Evolutionary conservation across 2,113 vertebrate genomes (phyloP), one percentile per base, ranked within the genome.

Genomic region (Pteronura brasiliensis): DNA sequence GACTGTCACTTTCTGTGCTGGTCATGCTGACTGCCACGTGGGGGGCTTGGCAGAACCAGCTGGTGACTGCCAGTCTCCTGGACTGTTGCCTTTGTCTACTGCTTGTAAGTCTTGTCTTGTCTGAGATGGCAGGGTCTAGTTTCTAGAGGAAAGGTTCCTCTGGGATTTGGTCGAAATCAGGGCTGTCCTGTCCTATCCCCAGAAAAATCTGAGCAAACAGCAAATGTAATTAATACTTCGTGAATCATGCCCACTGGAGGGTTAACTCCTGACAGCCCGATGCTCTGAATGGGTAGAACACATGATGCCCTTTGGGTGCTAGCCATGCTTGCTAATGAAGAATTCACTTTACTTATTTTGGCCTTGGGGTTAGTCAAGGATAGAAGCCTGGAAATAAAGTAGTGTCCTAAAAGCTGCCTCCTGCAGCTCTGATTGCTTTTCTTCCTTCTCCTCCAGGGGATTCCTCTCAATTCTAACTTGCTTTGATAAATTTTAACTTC

Each of bases 291-390:
- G 89, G 47, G 86, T 86, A 44, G 47, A 94, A 79, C 92, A 85
- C 88, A 71, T 88, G 80, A 76, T 92, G 49, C 61, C 1, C 2
- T 7, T 63, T 98, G 93, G 96, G 84, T 90, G 88, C 65, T 82
- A 94, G 97, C 94, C 93, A 36, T 96, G 81, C 67, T 96, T 92
- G 85, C 90, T 96, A 96, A 88, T 88, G 95, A 95, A 96, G 80
- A 89, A 93, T 88, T 90, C 74, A 79, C 49, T 96, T 96, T 63
- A 82, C 97, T 98, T 96, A 92, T 88, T 96, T 96, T 93, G 96
- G 84, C 80, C 44, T 90, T 95, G 63, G 77, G 92, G 94, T 97
- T 96, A 97, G 80, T 81, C 94, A 96, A 98, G 97, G 95, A 90
- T 92, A 97, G 69, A 93, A 90, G 88, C 39, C 76, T 82, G 88